These are phyloP conservation scores for Scytalopus superciliaris DNA, from an alignment of 2,113 vertebrate species.

Conservation along the genomic window DNA sequence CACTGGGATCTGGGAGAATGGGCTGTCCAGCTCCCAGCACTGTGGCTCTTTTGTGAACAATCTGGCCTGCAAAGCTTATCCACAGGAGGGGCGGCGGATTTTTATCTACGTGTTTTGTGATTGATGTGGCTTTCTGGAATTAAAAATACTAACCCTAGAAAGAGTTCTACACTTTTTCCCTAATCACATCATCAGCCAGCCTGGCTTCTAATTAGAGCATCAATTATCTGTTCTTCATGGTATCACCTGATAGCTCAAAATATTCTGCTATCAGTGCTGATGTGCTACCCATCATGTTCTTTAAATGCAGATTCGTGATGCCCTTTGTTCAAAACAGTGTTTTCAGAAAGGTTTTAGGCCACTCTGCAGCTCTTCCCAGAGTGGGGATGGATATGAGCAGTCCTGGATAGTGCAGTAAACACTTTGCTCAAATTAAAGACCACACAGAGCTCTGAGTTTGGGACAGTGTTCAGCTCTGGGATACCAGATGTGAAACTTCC, in stretches of 20 bases:
- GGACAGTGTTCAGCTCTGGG: neutral
- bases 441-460: neutral
- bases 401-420: accelerated
- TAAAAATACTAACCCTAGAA: neutral
- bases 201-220: no score
- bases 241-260: neutral
- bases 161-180: accelerated
- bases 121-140: neutral
- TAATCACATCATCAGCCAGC: accelerated
- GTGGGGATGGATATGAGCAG: neutral
- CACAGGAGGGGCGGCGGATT: neutral
- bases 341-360: neutral
- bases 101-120: neutral
- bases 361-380: neutral
- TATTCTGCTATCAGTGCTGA: accelerated
- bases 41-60: neutral
- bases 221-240: accelerated
- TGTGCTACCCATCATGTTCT: neutral
- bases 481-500: neutral
- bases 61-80: neutral
- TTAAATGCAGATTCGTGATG: neutral
- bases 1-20: neutral
- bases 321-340: accelerated
- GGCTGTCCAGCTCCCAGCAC: neutral
- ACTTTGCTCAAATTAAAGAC: neutral